A percentile compares a stretch with the other conserved stretches of the same genome.
These are phyloP conservation scores for Drosophila merina DNA, from an alignment of 2,888 invertebrate species.

Conservation along the genomic window DNA sequence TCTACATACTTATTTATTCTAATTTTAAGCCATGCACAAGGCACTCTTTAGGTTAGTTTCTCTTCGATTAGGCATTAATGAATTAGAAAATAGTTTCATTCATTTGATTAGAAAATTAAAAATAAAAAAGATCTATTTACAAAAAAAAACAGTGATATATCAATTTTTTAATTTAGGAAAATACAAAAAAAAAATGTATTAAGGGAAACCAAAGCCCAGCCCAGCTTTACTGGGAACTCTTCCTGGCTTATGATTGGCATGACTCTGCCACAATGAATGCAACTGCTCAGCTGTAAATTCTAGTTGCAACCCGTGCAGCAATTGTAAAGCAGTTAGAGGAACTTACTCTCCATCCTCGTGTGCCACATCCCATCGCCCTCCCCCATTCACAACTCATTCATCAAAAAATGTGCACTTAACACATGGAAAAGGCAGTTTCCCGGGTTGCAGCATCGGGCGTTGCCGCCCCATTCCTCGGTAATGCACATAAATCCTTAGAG, in stretches of 20 bases:
- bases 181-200: too few relatives aligned
- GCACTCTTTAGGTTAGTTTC: too few relatives aligned
- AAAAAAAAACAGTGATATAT: too few relatives aligned
- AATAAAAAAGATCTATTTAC: too few relatives aligned
- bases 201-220: too few relatives aligned
- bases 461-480: constrained; percentile 36
- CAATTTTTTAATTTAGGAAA: too few relatives aligned
- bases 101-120: too few relatives aligned
- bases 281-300: constrained; percentile 25
- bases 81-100: too few relatives aligned
- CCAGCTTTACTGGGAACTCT: not conserved
- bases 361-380: not conserved
- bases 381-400: constrained; percentile 49
- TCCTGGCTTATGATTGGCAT: constrained; percentile 30
- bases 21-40: too few relatives aligned
- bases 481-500: constrained; percentile 75
- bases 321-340: constrained; percentile 53
- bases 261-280: constrained; percentile 23
- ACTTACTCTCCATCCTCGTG: not conserved
- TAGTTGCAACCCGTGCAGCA: constrained; percentile 24
- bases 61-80: too few relatives aligned
- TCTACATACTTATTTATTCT: too few relatives aligned
- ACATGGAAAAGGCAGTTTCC: constrained; percentile 54
- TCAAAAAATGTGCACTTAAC: constrained; percentile 69
- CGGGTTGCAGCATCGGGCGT: constrained; percentile 36